These are phyloP conservation scores for Aselliscus stoliczkanus DNA, from an alignment of 2,797 vertebrate genomes.

Conservation along the genomic window DNA sequence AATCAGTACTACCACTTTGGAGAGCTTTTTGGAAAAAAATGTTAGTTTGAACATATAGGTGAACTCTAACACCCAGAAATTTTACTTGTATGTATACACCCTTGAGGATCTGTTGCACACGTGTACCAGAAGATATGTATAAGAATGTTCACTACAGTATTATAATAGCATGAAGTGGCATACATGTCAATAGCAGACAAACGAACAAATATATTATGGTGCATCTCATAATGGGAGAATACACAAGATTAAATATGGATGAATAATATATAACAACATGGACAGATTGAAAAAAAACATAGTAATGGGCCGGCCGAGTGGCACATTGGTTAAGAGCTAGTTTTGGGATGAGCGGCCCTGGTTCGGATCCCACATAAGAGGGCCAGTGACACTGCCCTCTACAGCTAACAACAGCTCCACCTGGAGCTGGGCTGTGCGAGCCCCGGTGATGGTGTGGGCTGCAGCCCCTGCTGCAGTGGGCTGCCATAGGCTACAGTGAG, in stretches of 20 bases:
- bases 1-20: neutral
- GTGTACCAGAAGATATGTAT: neutral
- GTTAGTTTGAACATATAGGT: neutral
- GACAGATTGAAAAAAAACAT: neutral
- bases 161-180: neutral
- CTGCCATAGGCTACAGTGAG: no score
- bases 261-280: neutral
- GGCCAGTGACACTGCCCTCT: no score
- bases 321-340: no score
- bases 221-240: neutral
- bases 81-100: neutral
- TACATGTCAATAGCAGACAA: neutral
- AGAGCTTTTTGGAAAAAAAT: neutral
- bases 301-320: no score
- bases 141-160: neutral
- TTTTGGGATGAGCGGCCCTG: no score
- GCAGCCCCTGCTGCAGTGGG: no score
- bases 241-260: neutral
- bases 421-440: no score
- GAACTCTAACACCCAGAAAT: neutral
- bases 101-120: neutral
- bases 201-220: neutral
- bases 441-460: no score
- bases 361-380: no score
- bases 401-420: no score